phyloP scores from a whole-genome alignment of 2,888 invertebrate genomes.

The Sinodicranocentrus sp. region DNA sequence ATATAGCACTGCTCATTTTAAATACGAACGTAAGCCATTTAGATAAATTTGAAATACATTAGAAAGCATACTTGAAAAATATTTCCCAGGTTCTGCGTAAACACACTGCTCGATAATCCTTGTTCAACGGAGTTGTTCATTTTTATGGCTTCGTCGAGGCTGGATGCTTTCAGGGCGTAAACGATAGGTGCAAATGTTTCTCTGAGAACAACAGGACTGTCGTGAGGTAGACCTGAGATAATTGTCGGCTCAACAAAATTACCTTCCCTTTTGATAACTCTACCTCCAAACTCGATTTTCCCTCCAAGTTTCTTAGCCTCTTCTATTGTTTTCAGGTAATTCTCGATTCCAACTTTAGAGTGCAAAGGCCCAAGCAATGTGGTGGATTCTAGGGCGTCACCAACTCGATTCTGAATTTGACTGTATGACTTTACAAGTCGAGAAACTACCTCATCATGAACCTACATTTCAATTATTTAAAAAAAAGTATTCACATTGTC shows the following conservation, averaged over 20 bases:
- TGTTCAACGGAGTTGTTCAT: constrained; percentile 98
- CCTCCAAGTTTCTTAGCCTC: constrained; percentile 85
- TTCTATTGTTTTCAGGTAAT: constrained; percentile 87
- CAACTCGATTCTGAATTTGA: constrained; percentile 88
- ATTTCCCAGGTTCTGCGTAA: constrained; percentile 92
- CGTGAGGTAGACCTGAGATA: constrained; percentile 90
- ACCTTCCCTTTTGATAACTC: constrained; percentile 88
- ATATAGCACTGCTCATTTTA: too few species aligned
- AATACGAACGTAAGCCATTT: too few species aligned
- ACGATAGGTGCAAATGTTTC: constrained; percentile 99
- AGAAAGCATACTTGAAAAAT: constrained; percentile 95
- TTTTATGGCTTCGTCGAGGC: constrained; percentile 91
- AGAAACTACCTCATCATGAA: constrained; percentile 86
- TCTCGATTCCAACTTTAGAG: constrained; percentile 86
- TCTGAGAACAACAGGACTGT: constrained; percentile 88
- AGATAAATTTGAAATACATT: too few species aligned
- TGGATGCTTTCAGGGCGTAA: constrained; percentile 90
- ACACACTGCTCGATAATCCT: constrained; percentile 97
- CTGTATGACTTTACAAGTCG: constrained; percentile 88
- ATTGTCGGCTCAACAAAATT: constrained; percentile 98
- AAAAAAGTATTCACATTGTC: too few species aligned
- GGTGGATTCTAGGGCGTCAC: constrained; percentile 91
- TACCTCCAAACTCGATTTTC: constrained; percentile 89
- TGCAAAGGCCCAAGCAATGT: constrained; percentile 96
- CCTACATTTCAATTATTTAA: too few species aligned